Evolutionary conservation across 2,797 vertebrate species (phyloP).

Genomic region (Mastacembelus armatus): DNA sequence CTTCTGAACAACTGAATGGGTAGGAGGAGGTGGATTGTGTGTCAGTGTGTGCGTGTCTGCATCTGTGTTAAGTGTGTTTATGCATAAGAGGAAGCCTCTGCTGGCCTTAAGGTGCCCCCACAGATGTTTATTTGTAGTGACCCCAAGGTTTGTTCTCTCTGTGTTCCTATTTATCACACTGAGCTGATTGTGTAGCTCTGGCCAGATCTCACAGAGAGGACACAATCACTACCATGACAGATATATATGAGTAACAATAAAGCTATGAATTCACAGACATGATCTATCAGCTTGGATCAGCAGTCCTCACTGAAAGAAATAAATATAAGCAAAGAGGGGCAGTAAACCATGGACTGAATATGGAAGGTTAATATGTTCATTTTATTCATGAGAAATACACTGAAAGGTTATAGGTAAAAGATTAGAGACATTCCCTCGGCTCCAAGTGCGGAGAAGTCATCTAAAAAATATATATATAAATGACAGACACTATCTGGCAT

Average conservation of each 20-base stretch:
- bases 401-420: conserved; percentile 47
- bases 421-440: conserved; percentile 26
- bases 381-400: conserved; percentile 43
- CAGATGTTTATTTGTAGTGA: conserved; percentile 79
- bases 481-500: conserved; percentile 57
- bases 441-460: conserved; percentile 30
- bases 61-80: conserved; percentile 53
- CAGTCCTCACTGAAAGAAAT: conserved; percentile 39
- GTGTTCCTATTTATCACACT: conserved; percentile 75
- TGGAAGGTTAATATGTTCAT: conserved; percentile 34
- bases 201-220: conserved; percentile 64
- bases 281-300: conserved; percentile 69
- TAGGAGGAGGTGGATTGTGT: conserved; percentile 64
- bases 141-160: conserved; percentile 74
- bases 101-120: conserved; percentile 67
- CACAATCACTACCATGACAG: conserved; percentile 59
- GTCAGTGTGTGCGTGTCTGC: conserved; percentile 43
- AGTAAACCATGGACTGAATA: conserved; percentile 23
- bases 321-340: conserved; percentile 33
- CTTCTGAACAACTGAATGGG: conserved; percentile 70
- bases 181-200: conserved; percentile 70
- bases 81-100: conserved; percentile 63
- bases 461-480: conserved; percentile 60
- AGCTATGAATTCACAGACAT: conserved; percentile 52
- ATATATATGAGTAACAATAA: conserved; percentile 72